Conservation (phyloP, 2,888 invertebrate species). For the Marronus borbonicus region DNA sequence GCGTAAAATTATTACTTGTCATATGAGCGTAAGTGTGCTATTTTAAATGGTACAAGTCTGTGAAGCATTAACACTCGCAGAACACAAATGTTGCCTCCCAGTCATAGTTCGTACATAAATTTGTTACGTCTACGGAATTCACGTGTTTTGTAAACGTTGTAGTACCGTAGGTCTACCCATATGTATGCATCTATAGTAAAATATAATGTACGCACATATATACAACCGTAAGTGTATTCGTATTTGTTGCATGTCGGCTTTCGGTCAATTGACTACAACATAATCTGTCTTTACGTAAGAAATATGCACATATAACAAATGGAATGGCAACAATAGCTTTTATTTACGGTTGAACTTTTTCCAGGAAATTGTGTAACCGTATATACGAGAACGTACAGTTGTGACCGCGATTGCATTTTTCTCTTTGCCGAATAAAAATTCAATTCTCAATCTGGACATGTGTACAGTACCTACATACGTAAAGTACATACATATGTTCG, state of each 20-base stretch:
- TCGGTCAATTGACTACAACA: slow-evolving; percentile 46
- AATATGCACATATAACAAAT: slow-evolving; percentile 47
- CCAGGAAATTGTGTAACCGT: slow-evolving; percentile 44
- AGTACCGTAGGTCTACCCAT: slow-evolving; percentile 5
- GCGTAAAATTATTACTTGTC: slow-evolving; percentile 51
- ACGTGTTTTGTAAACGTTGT: slow-evolving; percentile 36
- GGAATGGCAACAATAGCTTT: slow-evolving; percentile 46
- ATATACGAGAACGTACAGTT: slow-evolving; percentile 39
- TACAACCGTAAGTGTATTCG: slow-evolving; percentile 20
- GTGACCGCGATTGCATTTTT: slow-evolving; percentile 42
- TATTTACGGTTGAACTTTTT: slow-evolving; percentile 45
- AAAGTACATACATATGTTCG: background rate
- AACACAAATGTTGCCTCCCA: slow-evolving; percentile 38
- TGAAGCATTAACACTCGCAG: slow-evolving; percentile 35
- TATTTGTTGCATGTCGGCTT: slow-evolving; percentile 45
- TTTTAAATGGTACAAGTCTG: slow-evolving; percentile 45
- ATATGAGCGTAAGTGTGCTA: slow-evolving; percentile 43
- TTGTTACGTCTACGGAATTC: slow-evolving; percentile 46
- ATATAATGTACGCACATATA: slow-evolving; percentile 27
- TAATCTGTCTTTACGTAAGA: slow-evolving; percentile 45
- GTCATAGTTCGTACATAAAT: slow-evolving; percentile 31
- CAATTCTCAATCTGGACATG: slow-evolving; percentile 31
- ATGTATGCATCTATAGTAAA: slow-evolving; percentile 16
- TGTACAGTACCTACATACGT: slow-evolving; percentile 16
- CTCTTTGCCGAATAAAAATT: slow-evolving; percentile 20